These are phyloP conservation scores for Brachymystax lenok DNA, from an alignment of 2,797 vertebrate genomes.

Conservation along the genomic window DNA sequence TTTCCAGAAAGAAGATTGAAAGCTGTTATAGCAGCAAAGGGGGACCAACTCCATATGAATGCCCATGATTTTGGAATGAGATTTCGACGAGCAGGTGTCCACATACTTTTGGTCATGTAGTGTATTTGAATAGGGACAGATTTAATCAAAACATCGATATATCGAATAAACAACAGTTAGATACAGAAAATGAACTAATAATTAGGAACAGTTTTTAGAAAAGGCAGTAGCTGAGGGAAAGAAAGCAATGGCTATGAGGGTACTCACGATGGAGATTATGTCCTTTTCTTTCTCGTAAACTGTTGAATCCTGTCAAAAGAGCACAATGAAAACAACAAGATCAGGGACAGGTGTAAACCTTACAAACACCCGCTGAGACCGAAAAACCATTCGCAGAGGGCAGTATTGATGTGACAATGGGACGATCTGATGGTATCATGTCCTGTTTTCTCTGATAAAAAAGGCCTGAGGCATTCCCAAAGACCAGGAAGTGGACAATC, in stretches of 20 bases:
- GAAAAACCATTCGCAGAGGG: not conserved
- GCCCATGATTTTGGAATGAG: no score
- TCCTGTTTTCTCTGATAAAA: not conserved
- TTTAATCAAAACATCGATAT: not conserved
- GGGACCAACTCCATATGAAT: no score
- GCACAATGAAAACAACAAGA: constrained; percentile 19
- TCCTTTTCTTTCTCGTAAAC: constrained; percentile 78
- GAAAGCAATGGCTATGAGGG: not conserved
- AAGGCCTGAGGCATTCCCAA: not conserved
- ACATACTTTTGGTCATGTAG: no score
- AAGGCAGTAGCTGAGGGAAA: not conserved
- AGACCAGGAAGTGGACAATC: not conserved
- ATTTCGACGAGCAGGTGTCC: not conserved
- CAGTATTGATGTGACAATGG: not conserved
- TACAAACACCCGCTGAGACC: not conserved
- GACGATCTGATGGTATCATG: not conserved
- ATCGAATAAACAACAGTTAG: not conserved
- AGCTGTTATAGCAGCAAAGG: no score
- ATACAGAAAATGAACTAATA: not conserved
- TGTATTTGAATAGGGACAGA: not conserved
- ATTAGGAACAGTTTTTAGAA: not conserved
- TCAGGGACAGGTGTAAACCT: not conserved
- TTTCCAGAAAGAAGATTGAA: no score
- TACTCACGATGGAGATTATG: constrained; percentile 85
- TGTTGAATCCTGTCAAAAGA: constrained; percentile 71